Evolutionary conservation across 2,113 vertebrate species (phyloP).

Genomic region (Pimephales promelas): DNA sequence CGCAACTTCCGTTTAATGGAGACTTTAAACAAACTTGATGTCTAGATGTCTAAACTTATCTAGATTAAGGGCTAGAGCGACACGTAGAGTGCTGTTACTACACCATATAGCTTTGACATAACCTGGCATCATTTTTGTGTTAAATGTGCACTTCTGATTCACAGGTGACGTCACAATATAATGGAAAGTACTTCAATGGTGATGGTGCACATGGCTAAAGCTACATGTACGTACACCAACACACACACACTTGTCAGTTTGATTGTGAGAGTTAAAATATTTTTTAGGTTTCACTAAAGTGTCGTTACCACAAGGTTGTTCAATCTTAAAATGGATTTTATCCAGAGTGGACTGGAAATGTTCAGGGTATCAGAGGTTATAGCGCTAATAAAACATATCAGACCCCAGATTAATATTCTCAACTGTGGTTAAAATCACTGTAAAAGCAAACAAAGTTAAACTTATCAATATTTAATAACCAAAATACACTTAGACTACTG

Average conservation of each 20-base stretch:
- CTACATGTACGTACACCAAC: not conserved
- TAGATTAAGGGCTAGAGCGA: not conserved
- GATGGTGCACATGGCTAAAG: not conserved
- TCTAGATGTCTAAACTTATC: not conserved
- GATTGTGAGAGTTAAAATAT: not conserved
- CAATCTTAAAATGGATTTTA: no score
- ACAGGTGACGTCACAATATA: not conserved
- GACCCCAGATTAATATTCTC: not conserved
- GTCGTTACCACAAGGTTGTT: no score
- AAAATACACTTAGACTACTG: not conserved
- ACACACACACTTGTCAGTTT: not conserved
- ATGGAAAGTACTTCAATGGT: constrained; percentile 15
- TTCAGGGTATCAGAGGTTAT: no score
- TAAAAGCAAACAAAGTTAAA: not conserved
- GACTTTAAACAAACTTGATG: not conserved
- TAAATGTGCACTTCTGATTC: not conserved
- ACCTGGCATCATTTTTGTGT: not conserved
- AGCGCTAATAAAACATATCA: no score
- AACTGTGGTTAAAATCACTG: not conserved
- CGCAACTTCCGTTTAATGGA: no score
- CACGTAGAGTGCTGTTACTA: not conserved
- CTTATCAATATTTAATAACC: not conserved
- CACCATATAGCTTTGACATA: not conserved
- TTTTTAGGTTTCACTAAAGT: no score
- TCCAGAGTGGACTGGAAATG: no score